Base-by-base conservation (phyloP, 2,113 vertebrate species). In the Clupea harengus region DNA sequence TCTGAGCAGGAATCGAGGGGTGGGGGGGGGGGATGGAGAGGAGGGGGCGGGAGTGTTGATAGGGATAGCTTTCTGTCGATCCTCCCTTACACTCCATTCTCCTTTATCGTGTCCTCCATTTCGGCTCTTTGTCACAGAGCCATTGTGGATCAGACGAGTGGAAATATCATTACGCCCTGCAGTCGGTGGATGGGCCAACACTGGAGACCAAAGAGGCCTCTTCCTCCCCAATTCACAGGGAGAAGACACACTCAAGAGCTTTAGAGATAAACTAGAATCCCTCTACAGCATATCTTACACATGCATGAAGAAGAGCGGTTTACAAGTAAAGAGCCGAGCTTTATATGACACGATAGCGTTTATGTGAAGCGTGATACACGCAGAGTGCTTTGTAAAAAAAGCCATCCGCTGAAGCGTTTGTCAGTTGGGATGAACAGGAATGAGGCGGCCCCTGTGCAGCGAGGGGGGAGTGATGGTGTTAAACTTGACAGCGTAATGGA, bases 81-180 rank as follows among this genome's bases (percentile, higher is more conserved):
- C 45, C 67, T 80, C 46, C 5, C 22, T 52, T 45, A 32, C 20
- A 85, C 84, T 44, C n/a, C 54, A 50, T 17, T n/a, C 60, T 47
- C 32, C 28, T 85, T 80, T 46, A 46, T 87, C 45, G 49, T 32
- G 45, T 0, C 13, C 8, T 72, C 11, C 45, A 50, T 80, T 78
- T 82, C 57, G 67, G n/a, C 20, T 82, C 11, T 32, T 28, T 47
- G 25, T 86, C n/a, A 82, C 3, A 50, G 28, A 22, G 46, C 22
- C 39, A 75, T 57, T 49, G 49, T n/a, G 60, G 50, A 60, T 72
- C 75, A 87, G 84, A 85, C 50, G 45, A 89, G 54, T 85, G 47
- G 83, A 50, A 75, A 81, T 25, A 83, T 75, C 80, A 75, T 88
- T 86, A 87, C 22, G 44, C 44, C 85, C 47, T 67, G 45, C 86